phyloP scores from a whole-genome alignment of 1,140 invertebrate genomes.

The Penaeus indicus region DNA sequence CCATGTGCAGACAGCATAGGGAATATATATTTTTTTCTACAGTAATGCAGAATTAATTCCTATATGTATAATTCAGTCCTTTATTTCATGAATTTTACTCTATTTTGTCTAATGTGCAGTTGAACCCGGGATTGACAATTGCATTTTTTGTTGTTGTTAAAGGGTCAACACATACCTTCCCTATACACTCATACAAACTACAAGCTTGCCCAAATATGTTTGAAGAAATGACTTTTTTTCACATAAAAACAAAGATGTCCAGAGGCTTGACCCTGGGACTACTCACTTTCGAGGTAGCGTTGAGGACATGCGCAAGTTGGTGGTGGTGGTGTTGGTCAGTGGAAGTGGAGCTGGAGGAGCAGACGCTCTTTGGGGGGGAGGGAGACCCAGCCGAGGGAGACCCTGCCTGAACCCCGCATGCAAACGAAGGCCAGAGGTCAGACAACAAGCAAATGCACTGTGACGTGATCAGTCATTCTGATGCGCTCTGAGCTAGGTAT shows the following conservation, averaged over 20 bases:
- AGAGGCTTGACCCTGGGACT: not conserved
- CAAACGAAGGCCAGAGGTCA: constrained; percentile 44
- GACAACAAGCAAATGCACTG: constrained; percentile 22
- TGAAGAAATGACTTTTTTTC: not conserved
- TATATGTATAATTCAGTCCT: too few relatives aligned
- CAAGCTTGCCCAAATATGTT: not conserved
- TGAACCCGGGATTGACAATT: too few relatives aligned
- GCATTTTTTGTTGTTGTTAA: too few relatives aligned
- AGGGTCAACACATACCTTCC: too few relatives aligned
- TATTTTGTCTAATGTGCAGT: too few relatives aligned
- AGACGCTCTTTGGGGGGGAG: constrained; percentile 76
- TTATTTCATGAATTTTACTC: too few relatives aligned
- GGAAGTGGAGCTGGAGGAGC: constrained; percentile 76
- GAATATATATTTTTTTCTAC: too few relatives aligned
- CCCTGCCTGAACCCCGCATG: constrained; percentile 44
- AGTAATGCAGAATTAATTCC: too few relatives aligned
- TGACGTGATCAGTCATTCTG: not conserved
- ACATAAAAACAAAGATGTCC: too few relatives aligned
- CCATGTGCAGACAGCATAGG: too few relatives aligned
- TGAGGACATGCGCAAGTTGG: constrained; percentile 60
- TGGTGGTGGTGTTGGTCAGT: constrained; percentile 72
- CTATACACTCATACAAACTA: too few relatives aligned
- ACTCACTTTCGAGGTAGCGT: constrained; percentile 59
- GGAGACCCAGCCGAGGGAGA: constrained; percentile 62
- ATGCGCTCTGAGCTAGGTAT: too few relatives aligned